A percentile compares a stretch with the other conserved stretches of the same genome.
phyloP scores from a whole-genome alignment of 2,113 vertebrate genomes.

The Camelus dromedarius region DNA sequence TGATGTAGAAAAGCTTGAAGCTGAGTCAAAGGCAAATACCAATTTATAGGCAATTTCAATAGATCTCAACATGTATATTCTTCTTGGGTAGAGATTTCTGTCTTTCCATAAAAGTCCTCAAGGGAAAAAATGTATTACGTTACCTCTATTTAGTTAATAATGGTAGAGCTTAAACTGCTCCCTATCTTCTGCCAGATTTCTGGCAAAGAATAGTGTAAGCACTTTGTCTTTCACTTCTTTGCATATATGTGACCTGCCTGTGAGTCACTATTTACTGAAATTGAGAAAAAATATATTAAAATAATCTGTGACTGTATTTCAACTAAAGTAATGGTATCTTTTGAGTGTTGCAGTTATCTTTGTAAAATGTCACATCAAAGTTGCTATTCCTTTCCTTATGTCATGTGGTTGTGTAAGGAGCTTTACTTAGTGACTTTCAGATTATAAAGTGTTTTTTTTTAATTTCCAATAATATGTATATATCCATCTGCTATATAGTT shows the following conservation, averaged over 20 bases:
- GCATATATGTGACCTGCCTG: background rate
- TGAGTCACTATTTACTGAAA: slow-evolving; percentile 64
- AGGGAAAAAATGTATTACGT: background rate
- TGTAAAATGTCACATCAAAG: background rate
- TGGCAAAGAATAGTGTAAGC: background rate
- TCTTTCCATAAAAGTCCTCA: background rate
- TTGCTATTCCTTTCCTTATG: background rate
- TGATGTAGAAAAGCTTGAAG: background rate
- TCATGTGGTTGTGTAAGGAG: background rate
- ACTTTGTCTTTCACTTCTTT: background rate
- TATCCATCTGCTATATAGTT: background rate
- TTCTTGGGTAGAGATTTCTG: background rate
- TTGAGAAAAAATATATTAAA: slow-evolving; percentile 4
- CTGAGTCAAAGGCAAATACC: background rate
- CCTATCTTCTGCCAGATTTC: background rate
- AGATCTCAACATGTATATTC: background rate
- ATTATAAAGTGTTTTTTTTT: background rate
- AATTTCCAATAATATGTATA: background rate
- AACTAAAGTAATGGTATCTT: background rate
- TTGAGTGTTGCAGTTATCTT: background rate
- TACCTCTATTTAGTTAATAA: background rate
- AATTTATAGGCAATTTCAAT: background rate
- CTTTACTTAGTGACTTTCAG: background rate
- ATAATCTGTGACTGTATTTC: background rate
- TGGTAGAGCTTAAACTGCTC: background rate